Percentiles rank a stretch among this genome's conserved stretches.
These are phyloP conservation scores for Rhynchonycteris naso DNA, from an alignment of 2,797 vertebrate genomes.

Conservation along the genomic window DNA sequence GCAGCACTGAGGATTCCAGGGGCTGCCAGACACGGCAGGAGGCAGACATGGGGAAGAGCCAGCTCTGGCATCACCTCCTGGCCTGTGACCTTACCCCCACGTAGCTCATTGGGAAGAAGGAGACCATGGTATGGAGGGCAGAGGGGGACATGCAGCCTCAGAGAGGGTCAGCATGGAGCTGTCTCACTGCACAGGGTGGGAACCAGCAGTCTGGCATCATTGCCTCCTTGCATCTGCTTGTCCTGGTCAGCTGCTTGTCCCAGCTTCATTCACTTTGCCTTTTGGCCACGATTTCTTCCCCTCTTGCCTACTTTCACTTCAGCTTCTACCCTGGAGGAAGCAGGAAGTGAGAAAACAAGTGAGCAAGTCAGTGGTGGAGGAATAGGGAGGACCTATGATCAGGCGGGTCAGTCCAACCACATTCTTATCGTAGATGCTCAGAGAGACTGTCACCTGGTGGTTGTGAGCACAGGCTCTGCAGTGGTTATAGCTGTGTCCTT, in stretches of 20 bases:
- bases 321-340: background rate
- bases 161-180: background rate
- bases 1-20: background rate
- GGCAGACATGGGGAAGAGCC: background rate
- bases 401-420: background rate
- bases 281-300: background rate
- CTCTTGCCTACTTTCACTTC: background rate
- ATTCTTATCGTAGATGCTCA: background rate
- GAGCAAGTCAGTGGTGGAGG: background rate
- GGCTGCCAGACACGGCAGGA: background rate
- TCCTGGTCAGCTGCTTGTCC: background rate
- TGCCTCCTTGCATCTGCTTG: background rate
- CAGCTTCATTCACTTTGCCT: background rate
- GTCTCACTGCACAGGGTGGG: background rate
- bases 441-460: background rate
- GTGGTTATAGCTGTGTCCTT: background rate
- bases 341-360: background rate
- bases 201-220: background rate
- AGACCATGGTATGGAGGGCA: background rate
- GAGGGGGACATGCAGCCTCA: background rate
- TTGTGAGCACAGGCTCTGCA: background rate
- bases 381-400: background rate
- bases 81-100: background rate
- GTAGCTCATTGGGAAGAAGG: background rate
- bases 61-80: background rate